Evolutionary conservation across 1,140 invertebrate species (phyloP), one percentile per base, ranked within the genome.

Genomic region (Drosophila grimshawi): DNA sequence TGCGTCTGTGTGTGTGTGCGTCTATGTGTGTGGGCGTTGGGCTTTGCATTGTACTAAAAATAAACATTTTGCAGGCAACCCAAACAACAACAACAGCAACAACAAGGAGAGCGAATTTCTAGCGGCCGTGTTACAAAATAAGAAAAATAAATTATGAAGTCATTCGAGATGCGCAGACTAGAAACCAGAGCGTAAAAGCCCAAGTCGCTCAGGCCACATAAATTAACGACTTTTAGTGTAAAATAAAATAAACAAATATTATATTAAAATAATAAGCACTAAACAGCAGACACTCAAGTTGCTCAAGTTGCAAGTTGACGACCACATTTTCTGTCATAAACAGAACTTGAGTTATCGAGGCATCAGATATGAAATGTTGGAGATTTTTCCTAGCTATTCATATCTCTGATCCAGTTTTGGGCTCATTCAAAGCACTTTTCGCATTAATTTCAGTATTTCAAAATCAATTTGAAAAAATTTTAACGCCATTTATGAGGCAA

Each of bases 31-130:
- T 39, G 41, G 67, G 60, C 62, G 57, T 30, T 55, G 51, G 48
- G 48, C 35, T 8, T 67, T 67, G 81, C 81, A 86, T 86, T 82
- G 81, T 81, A 76, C 70, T 71, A 76, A 76, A 86, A 82, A 86
- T 86, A 86, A 86, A 86, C 79, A 86, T 86, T 76, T 78, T 29
- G 35, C 60, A 51, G 43, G 32, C 56, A 66, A 43, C 39, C 35
- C 2, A 19, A 64, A 52, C 57, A 64, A 51, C 45, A 60, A 80
- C 60, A 55, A 46, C 27, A 52, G 33, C 8, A 33, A 48, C n/a
- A 80, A 80, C 52, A 68, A 74, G 43, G 2, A 51, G 7, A 51
- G 11, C 1, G 37, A 55, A 19, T 32, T 32, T 8, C 30, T 32
- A n/a, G 56, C 61, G 45, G 41, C 37, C 30, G 29, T 35, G 37